Evolutionary conservation across 2,113 vertebrate genomes (phyloP).

Genomic region (Gulo gulo): DNA sequence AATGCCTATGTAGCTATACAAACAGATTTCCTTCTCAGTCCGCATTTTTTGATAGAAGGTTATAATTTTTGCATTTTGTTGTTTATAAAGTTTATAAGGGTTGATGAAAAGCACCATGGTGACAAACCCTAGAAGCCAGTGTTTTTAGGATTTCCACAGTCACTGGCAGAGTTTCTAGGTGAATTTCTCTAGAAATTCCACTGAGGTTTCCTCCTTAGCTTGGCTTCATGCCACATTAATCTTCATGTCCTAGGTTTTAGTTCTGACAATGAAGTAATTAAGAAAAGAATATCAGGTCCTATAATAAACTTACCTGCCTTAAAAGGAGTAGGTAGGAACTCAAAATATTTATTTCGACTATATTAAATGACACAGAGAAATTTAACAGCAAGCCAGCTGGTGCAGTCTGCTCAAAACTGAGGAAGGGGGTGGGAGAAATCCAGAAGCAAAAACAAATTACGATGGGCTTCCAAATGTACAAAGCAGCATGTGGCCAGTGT

Average conservation of each 20-base stretch:
- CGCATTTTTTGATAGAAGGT: not conserved
- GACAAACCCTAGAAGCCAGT: not conserved
- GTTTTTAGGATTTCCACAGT: not conserved
- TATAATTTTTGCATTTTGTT: constrained; percentile 43
- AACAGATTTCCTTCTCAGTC: constrained; percentile 13
- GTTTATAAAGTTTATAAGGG: not conserved
- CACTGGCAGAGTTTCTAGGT: not conserved
- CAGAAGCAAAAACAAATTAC: not conserved
- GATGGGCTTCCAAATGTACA: not conserved
- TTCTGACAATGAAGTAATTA: constrained; percentile 33
- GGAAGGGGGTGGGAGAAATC: not conserved
- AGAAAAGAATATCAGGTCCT: not conserved
- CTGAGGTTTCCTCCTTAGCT: not conserved
- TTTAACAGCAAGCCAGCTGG: not conserved
- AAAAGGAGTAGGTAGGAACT: not conserved
- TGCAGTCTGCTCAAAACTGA: not conserved
- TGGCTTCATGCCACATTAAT: constrained; percentile 14
- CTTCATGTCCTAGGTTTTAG: not conserved
- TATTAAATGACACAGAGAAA: not conserved
- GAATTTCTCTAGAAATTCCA: not conserved
- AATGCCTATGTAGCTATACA: not conserved
- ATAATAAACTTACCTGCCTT: not conserved
- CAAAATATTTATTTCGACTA: not conserved
- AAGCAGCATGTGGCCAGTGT: not conserved
- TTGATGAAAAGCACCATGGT: constrained; percentile 42